phyloP scores from a whole-genome alignment of 2,888 invertebrate genomes.

The Nymphalis c-album region DNA sequence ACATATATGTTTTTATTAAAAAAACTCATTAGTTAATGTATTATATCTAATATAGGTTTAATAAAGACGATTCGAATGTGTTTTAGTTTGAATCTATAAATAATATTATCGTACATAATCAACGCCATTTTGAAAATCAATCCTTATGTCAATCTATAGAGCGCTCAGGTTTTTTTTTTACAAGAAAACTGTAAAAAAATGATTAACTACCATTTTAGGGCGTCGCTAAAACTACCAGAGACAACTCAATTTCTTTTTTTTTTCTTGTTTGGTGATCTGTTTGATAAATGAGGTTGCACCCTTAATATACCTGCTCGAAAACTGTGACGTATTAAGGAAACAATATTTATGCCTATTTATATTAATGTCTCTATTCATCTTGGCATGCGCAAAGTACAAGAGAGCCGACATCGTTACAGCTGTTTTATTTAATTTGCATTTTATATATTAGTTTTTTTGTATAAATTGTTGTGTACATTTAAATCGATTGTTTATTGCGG shows the following conservation, averaged over 20 bases:
- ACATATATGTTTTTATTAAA: background rate
- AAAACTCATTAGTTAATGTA: no score
- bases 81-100: background rate
- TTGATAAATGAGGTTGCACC: slow-evolving; percentile 69
- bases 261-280: slow-evolving; percentile 60
- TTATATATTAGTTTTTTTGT: slow-evolving; percentile 20
- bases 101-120: background rate
- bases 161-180: slow-evolving; percentile 22
- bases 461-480: background rate
- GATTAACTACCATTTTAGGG: slow-evolving; percentile 45
- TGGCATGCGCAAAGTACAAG: slow-evolving; percentile 43
- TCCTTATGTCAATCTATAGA: slow-evolving; percentile 17
- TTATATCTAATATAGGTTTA: no score
- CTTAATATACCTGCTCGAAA: slow-evolving; percentile 71
- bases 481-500: background rate
- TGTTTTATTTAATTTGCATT: slow-evolving; percentile 51
- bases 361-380: slow-evolving; percentile 76
- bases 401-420: slow-evolving; percentile 30
- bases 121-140: slow-evolving; percentile 4
- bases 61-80: background rate
- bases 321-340: slow-evolving; percentile 54
- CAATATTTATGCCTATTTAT: slow-evolving; percentile 63
- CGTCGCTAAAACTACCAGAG: slow-evolving; percentile 55
- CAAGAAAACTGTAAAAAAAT: slow-evolving; percentile 22
- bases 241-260: slow-evolving; percentile 68